Evolutionary conservation across 1,140 invertebrate genomes (phyloP).

Genomic region (Parapsyche elsis): DNA sequence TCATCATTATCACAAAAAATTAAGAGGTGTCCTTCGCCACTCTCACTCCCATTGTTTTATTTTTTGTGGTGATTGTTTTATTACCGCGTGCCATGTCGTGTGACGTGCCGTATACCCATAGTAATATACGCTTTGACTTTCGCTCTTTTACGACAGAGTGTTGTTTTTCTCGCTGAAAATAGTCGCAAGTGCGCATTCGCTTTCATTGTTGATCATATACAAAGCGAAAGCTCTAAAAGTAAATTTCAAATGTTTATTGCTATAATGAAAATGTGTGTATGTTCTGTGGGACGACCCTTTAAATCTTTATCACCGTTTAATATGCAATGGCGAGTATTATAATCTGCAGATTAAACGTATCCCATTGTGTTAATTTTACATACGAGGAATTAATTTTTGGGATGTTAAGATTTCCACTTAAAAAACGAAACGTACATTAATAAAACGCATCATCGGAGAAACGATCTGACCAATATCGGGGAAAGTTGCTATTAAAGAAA

Average conservation of each 20-base stretch:
- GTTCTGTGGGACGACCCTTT: constrained; percentile 14
- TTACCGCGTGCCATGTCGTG: too few species aligned
- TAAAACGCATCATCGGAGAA: background rate
- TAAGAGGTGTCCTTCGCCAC: too few species aligned
- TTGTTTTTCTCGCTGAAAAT: too few species aligned
- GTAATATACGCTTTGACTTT: too few species aligned
- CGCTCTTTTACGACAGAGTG: too few species aligned
- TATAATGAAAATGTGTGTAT: constrained; percentile 4
- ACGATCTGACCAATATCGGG: background rate
- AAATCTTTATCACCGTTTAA: constrained; percentile 30
- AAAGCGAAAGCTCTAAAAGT: constrained; percentile 5
- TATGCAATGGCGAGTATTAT: background rate
- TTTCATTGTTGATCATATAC: too few species aligned
- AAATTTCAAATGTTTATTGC: constrained; percentile 27
- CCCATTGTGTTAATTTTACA: background rate
- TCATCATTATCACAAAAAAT: too few species aligned
- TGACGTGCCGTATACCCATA: too few species aligned
- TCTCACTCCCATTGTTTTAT: too few species aligned
- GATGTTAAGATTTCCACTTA: too few species aligned
- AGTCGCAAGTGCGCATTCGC: too few species aligned
- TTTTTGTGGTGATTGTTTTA: too few species aligned
- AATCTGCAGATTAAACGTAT: background rate
- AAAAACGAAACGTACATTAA: background rate
- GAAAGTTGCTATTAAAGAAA: background rate
- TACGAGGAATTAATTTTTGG: constrained; percentile 14